phyloP scores from a whole-genome alignment of 2,113 vertebrate species.

The Callionymus lyra region DNA sequence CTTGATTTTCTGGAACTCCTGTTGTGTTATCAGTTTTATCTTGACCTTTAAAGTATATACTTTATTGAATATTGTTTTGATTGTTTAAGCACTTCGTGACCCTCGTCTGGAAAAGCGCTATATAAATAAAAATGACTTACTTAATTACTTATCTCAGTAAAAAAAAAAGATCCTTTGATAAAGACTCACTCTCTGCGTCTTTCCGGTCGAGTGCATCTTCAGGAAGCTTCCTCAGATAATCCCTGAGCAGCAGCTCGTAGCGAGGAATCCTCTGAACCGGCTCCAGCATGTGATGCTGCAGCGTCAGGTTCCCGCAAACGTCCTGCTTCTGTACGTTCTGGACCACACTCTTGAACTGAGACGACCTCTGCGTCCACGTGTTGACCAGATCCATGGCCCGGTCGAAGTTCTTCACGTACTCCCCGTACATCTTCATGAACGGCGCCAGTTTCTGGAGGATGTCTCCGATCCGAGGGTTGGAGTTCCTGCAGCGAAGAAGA shows the following conservation, averaged over 20 bases:
- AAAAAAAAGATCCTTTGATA: too few species aligned
- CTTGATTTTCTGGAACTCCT: too few species aligned
- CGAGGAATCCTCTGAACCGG: slow-evolving; percentile 94
- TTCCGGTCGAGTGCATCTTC: slow-evolving; percentile 78
- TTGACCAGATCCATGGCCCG: slow-evolving; percentile 88
- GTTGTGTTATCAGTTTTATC: too few species aligned
- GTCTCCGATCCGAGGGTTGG: slow-evolving; percentile 86
- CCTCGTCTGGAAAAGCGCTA: too few species aligned
- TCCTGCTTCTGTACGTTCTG: slow-evolving; percentile 93
- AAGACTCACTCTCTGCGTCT: slow-evolving; percentile 87
- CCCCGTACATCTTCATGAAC: slow-evolving; percentile 98
- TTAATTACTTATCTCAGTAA: too few species aligned
- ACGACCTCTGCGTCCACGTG: slow-evolving; percentile 82
- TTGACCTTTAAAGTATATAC: too few species aligned
- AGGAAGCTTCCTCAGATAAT: slow-evolving; percentile 92
- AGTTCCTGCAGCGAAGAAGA: slow-evolving; percentile 62
- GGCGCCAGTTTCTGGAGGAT: slow-evolving; percentile 96
- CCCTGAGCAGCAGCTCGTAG: slow-evolving; percentile 88
- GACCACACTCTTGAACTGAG: slow-evolving; percentile 79
- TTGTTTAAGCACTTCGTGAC: too few species aligned
- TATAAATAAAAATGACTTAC: too few species aligned
- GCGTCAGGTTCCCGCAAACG: slow-evolving; percentile 86
- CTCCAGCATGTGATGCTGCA: slow-evolving; percentile 98
- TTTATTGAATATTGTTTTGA: too few species aligned
- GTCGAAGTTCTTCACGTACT: slow-evolving; percentile 97